phyloP scores from a whole-genome alignment of 2,113 vertebrate genomes.

The Prolemur simus region DNA sequence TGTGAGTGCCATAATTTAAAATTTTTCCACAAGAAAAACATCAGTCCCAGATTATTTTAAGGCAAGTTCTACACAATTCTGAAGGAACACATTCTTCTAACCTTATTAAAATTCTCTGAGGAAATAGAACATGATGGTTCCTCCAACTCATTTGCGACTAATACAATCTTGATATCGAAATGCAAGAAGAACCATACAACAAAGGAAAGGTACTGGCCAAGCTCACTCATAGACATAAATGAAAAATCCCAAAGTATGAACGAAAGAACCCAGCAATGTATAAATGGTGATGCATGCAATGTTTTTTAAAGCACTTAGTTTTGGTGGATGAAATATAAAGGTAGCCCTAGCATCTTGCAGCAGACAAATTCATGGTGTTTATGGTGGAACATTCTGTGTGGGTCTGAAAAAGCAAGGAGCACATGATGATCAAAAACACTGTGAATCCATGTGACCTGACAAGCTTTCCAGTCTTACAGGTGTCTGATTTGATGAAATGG shows the following conservation, averaged over 20 bases:
- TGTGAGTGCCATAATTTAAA: background rate
- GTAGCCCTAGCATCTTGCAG: background rate
- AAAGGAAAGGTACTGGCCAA: background rate
- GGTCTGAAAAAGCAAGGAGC: background rate
- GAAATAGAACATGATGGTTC: background rate
- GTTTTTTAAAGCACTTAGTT: background rate
- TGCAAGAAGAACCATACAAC: background rate
- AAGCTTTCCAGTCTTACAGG: background rate
- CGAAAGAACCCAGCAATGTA: background rate
- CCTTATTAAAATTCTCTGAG: slow-evolving; percentile 1
- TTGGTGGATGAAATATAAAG: background rate
- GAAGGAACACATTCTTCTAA: background rate
- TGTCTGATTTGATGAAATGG: background rate
- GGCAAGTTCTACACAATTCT: background rate
- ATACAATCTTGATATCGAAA: background rate
- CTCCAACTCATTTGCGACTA: background rate
- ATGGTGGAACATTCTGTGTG: background rate
- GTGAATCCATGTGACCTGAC: background rate
- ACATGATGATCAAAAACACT: background rate
- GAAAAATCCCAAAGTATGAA: background rate
- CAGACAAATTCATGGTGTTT: background rate
- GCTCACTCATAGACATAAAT: background rate
- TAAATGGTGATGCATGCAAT: background rate
- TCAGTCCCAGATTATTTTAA: background rate
- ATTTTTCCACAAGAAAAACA: background rate